phyloP scores from a whole-genome alignment of 2,888 invertebrate genomes.

The Peribatodes rhomboidaria region DNA sequence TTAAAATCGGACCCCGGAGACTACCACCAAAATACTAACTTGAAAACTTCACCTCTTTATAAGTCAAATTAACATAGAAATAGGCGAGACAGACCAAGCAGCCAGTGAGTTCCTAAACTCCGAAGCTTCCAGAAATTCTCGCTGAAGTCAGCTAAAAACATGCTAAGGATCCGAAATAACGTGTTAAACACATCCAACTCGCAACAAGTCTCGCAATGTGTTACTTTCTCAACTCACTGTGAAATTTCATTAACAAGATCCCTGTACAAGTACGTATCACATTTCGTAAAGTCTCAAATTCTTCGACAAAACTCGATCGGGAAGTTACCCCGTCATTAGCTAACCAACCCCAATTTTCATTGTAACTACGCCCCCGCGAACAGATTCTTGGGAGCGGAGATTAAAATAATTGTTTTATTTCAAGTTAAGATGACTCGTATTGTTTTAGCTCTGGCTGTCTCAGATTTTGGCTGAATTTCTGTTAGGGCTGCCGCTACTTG shows the following conservation, averaged over 20 bases:
- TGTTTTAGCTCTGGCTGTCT: constrained; percentile 29
- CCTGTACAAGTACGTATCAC: constrained; percentile 3
- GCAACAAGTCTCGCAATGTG: constrained; percentile 22
- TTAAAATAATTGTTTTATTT: constrained; percentile 38
- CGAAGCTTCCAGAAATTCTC: too few relatives aligned
- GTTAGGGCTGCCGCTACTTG: constrained; percentile 1
- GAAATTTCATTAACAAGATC: constrained; percentile 23
- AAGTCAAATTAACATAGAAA: too few relatives aligned
- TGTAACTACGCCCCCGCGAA: constrained; percentile 32
- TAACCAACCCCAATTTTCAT: constrained; percentile 44
- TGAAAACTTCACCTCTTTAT: too few relatives aligned
- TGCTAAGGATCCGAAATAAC: constrained; percentile 1
- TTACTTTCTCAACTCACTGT: constrained; percentile 10
- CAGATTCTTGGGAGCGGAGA: constrained; percentile 28
- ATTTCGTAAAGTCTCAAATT: constrained; percentile 17
- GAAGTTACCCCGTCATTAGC: constrained; percentile 40
- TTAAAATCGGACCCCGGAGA: too few relatives aligned
- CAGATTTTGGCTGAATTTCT: constrained; percentile 13
- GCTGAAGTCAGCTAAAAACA: background rate
- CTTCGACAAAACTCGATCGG: constrained; percentile 29
- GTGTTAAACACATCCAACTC: background rate
- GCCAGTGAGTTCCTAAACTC: too few relatives aligned
- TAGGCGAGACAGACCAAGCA: too few relatives aligned
- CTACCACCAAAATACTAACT: too few relatives aligned
- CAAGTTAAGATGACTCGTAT: constrained; percentile 29